phyloP scores from a whole-genome alignment of 2,888 invertebrate species.

The Ophonus ardosiacus region DNA sequence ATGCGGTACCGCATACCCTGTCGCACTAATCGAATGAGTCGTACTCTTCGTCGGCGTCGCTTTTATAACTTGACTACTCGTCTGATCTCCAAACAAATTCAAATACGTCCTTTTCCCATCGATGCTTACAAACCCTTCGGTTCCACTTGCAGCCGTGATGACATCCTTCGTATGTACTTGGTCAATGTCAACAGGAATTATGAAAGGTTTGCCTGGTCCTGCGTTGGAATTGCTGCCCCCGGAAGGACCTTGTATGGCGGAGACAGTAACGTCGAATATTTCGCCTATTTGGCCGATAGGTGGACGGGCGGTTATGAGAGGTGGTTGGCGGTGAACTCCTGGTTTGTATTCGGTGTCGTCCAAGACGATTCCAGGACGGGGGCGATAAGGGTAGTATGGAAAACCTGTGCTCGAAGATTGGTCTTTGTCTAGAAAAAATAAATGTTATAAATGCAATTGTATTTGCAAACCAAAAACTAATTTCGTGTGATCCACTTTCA shows the following conservation, averaged over 20 bases:
- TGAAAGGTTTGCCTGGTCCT: conserved; percentile 76
- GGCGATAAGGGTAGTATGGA: conserved; percentile 82
- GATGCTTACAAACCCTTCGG: conserved; percentile 93
- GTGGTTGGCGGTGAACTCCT: conserved; percentile 76
- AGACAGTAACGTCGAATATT: conserved; percentile 92
- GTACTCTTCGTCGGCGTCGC: conserved; percentile 72
- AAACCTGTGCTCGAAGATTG: conserved; percentile 73
- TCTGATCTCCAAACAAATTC: conserved; percentile 86
- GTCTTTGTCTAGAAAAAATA: conserved; percentile 43
- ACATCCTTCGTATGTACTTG: conserved; percentile 81
- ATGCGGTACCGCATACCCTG: conserved; percentile 83
- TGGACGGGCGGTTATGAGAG: conserved; percentile 74
- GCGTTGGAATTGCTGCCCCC: conserved; percentile 74
- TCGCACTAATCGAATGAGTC: conserved; percentile 77
- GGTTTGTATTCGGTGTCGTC: conserved; percentile 91
- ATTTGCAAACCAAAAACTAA: no score
- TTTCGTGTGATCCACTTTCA: no score
- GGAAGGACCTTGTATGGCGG: conserved; percentile 88
- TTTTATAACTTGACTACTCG: conserved; percentile 72
- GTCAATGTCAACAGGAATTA: conserved; percentile 82
- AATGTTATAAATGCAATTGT: no score
- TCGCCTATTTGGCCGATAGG: conserved; percentile 83
- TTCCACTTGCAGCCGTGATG: conserved; percentile 87
- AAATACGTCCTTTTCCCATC: conserved; percentile 94
- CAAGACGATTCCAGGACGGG: conserved; percentile 90